Conservation (phyloP, 2,113 vertebrate genomes). For the Carlito syrichta region DNA sequence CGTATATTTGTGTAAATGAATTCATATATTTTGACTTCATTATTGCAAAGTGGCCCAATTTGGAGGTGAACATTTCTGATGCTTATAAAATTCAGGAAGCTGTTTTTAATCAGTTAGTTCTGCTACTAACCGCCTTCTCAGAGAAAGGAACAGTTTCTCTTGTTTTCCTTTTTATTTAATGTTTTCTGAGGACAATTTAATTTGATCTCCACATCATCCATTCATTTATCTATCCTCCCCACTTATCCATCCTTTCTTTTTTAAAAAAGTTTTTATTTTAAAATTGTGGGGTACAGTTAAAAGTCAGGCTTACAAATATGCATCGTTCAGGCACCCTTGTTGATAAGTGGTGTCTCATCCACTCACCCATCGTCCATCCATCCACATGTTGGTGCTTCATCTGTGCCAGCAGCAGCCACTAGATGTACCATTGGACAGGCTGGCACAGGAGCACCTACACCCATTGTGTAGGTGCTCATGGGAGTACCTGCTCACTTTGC, state of each 20-base stretch:
- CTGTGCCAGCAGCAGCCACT: neutral
- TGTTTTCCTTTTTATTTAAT: neutral
- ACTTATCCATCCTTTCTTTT: accelerated
- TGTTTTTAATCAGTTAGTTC: neutral
- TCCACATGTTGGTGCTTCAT: too few species aligned
- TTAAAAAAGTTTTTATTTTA: too few species aligned
- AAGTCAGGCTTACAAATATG: too few species aligned
- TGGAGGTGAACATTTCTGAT: neutral
- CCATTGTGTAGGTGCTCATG: neutral
- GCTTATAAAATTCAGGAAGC: neutral
- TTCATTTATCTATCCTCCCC: too few species aligned
- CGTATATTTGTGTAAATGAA: neutral
- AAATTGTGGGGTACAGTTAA: too few species aligned
- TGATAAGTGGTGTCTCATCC: accelerated
- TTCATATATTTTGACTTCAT: constrained; percentile 1
- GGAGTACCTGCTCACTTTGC: accelerated
- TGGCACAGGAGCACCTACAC: accelerated
- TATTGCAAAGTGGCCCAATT: neutral
- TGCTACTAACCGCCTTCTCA: neutral
- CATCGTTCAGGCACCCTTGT: too few species aligned
- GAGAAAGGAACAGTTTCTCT: neutral
- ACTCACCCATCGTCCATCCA: accelerated
- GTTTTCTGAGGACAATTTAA: neutral
- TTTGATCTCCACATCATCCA: neutral
- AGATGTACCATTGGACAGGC: neutral